Evolutionary conservation across 2,797 vertebrate genomes (phyloP).

Genomic region (Pelochelys cantorii): DNA sequence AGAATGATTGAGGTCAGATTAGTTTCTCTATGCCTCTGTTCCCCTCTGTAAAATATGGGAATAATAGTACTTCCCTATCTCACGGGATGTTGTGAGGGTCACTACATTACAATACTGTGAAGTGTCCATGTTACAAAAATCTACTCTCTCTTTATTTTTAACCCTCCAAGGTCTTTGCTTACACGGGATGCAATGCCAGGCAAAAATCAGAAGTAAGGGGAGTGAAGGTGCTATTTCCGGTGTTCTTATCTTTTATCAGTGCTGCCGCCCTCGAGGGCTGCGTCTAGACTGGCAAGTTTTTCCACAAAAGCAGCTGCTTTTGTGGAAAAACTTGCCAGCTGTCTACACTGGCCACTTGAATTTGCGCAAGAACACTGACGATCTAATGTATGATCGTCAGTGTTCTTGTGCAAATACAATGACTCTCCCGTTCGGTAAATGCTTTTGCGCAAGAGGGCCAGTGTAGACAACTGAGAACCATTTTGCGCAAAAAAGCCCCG

Average conservation of each 20-base stretch:
- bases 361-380: no score
- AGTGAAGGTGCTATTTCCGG: background rate
- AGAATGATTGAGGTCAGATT: background rate
- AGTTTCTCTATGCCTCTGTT: background rate
- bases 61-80: background rate
- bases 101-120: background rate
- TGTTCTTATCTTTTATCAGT: background rate
- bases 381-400: no score
- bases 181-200: background rate
- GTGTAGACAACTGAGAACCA: no score
- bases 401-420: no score
- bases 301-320: no score
- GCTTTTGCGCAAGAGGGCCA: no score
- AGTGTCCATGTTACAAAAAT: background rate
- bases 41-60: background rate
- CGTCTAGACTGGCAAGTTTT: no score
- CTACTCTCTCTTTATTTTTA: background rate
- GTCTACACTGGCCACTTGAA: no score
- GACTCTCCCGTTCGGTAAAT: no score
- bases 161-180: background rate
- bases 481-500: no score
- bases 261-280: background rate
- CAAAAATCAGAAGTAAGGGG: background rate
- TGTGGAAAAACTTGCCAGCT: no score
- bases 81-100: background rate